A percentile compares a stretch with the other conserved stretches of the same genome.
These are phyloP conservation scores for Erannis defoliaria DNA, from an alignment of 2,888 invertebrate genomes.

Conservation along the genomic window DNA sequence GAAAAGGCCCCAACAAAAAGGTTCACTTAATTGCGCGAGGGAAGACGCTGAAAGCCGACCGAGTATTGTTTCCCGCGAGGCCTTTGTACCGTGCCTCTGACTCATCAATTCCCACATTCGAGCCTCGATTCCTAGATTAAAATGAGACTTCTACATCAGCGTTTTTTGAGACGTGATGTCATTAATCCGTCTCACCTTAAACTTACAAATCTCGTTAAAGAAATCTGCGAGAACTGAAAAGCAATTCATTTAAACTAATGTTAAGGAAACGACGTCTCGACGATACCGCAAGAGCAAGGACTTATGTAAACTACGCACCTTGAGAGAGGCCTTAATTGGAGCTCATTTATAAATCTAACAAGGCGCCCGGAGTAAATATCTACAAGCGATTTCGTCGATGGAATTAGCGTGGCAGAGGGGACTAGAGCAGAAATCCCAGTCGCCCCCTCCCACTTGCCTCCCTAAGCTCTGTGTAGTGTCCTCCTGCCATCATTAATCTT, in stretches of 20 bases:
- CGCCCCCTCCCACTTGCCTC: conserved; percentile 51
- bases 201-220: conserved; percentile 41
- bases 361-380: conserved; percentile 60
- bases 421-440: conserved; percentile 56
- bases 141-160: conserved; percentile 39
- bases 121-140: conserved; percentile 49
- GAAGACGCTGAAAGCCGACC: conserved; percentile 75
- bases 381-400: conserved; percentile 64
- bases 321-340: conserved; percentile 56
- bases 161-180: conserved; percentile 49
- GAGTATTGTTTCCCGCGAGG: conserved; percentile 78
- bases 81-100: conserved; percentile 75
- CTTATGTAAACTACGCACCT: conserved; percentile 27
- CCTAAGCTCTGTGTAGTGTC: conserved; percentile 61
- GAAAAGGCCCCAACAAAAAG: conserved; percentile 78
- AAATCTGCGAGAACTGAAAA: conserved; percentile 24
- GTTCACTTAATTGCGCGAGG: conserved; percentile 82
- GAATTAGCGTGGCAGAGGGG: conserved; percentile 48
- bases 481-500: conserved; percentile 82
- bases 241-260: conserved; percentile 35
- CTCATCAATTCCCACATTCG: conserved; percentile 81
- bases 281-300: conserved; percentile 6
- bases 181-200: conserved; percentile 58
- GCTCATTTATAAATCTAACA: conserved; percentile 67
- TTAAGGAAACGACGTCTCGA: conserved; percentile 9